These are phyloP conservation scores for Albula goreensis DNA, from an alignment of 2,113 vertebrate genomes.

Conservation along the genomic window DNA sequence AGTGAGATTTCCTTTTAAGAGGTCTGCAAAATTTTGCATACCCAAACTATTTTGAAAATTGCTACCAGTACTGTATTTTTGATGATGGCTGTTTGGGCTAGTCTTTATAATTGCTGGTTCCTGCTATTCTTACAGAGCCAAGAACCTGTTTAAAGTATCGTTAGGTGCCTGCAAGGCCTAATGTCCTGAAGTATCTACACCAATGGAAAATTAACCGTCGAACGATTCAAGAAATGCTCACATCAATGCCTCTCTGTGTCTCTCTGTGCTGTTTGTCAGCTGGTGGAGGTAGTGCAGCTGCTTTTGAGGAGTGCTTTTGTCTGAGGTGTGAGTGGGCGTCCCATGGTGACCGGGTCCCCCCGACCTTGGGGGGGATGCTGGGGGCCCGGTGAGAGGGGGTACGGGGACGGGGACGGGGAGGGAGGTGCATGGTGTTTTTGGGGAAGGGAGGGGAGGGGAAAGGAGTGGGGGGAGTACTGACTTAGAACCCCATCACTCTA, in stretches of 20 bases:
- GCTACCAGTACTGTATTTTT: background rate
- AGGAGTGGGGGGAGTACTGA: background rate
- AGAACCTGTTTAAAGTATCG: background rate
- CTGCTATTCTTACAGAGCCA: background rate
- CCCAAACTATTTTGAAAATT: background rate
- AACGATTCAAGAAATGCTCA: slow-evolving; percentile 11
- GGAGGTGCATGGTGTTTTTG: background rate
- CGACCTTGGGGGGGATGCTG: slow-evolving; percentile 16
- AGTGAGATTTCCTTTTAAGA: background rate
- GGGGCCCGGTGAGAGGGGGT: background rate
- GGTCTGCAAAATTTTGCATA: background rate
- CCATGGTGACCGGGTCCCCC: slow-evolving; percentile 15
- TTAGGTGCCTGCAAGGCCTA: background rate
- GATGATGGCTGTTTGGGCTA: background rate
- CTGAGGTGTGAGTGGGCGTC: slow-evolving; percentile 25
- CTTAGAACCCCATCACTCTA: slow-evolving; percentile 29
- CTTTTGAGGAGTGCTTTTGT: slow-evolving; percentile 23
- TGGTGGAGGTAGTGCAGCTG: background rate
- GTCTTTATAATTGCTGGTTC: background rate
- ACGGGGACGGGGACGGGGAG: background rate
- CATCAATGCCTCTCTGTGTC: background rate
- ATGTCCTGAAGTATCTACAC: background rate
- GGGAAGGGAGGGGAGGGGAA: background rate
- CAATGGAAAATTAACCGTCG: background rate
- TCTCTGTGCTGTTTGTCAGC: slow-evolving; percentile 4